Conservation (phyloP, 2,797 vertebrate genomes). For the Gephyroberyx darwinii region DNA sequence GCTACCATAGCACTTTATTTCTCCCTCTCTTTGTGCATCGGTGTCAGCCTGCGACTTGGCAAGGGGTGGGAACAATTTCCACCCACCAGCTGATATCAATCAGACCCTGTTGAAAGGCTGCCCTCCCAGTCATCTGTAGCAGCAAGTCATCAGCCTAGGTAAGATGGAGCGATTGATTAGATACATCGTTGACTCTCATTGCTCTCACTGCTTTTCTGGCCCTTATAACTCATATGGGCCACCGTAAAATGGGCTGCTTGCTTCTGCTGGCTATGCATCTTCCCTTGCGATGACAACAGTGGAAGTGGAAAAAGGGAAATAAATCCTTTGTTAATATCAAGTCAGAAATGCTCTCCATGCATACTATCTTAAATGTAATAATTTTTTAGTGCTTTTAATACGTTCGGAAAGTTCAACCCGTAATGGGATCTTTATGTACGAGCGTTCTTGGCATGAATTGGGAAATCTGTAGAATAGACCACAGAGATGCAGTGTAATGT, state of each 20-base stretch:
- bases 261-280: constrained; percentile 46
- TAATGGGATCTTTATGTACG: constrained; percentile 42
- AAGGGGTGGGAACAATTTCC: constrained; percentile 59
- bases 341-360: background rate
- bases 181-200: constrained; percentile 61
- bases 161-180: constrained; percentile 63
- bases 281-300: background rate
- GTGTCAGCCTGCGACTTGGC: constrained; percentile 57
- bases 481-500: background rate
- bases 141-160: constrained; percentile 51
- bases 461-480: constrained; percentile 31
- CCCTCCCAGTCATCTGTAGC: constrained; percentile 60
- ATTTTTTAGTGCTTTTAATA: constrained; percentile 13
- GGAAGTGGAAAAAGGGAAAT: constrained; percentile 18
- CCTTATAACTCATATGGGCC: constrained; percentile 43
- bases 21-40: constrained; percentile 46
- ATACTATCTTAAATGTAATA: background rate
- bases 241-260: constrained; percentile 39
- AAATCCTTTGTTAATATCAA: constrained; percentile 22
- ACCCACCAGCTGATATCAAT: constrained; percentile 64
- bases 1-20: constrained; percentile 62
- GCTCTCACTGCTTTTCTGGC: constrained; percentile 15
- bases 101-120: constrained; percentile 62
- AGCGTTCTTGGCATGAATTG: background rate
- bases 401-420: constrained; percentile 21